Base-by-base conservation (phyloP, 2,888 invertebrate species). In the Andrena marginata region DNA sequence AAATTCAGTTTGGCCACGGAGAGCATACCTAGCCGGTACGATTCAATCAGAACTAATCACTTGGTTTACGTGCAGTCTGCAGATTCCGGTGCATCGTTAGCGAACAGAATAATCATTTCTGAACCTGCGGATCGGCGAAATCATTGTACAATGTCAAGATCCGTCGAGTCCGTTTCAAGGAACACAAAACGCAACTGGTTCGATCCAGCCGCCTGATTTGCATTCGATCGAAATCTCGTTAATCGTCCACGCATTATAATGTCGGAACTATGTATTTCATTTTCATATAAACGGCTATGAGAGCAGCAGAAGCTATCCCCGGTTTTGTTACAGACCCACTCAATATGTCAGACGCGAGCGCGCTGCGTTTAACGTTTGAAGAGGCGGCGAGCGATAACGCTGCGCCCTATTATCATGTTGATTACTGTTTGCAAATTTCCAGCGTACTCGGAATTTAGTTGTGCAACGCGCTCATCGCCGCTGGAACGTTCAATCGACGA, bases 1-100 rank as follows among this genome's bases (percentile, higher is more conserved):
- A 79, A 79, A 79, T 69, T 48, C 79, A 42, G 64, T 26, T 42
- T 7, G n/a, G 49, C 54, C 16, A 33, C 31, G 31, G 3, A 26
- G 35, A 16, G 48, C 72, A 26, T 48, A 67, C 65, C 80, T 72
- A 72, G 65, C 64, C 54, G 42, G 56, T 67, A 26, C 68, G 68
- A 74, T 81, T 81, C 81, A 81, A 81, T 81, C 81, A 69, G 74
- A 73, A 81, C 81, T 81, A 81, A 81, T 81, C 81, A 81, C 74
- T 81, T 31, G 63, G 64, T 69, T 74, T 33, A 62, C 63, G 35
- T 42, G 59, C 73, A 63, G 67, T 68, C 67, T 67, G 80, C 62
- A 73, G 73, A 73, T 80, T 80, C 67, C 72, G 65, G 67, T 64
- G 59, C 62, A 62, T 73, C 65, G 73, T 80, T 80, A 35, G 67